Evolutionary conservation across 2,888 invertebrate genomes (phyloP).

Genomic region (Drosophila merina): DNA sequence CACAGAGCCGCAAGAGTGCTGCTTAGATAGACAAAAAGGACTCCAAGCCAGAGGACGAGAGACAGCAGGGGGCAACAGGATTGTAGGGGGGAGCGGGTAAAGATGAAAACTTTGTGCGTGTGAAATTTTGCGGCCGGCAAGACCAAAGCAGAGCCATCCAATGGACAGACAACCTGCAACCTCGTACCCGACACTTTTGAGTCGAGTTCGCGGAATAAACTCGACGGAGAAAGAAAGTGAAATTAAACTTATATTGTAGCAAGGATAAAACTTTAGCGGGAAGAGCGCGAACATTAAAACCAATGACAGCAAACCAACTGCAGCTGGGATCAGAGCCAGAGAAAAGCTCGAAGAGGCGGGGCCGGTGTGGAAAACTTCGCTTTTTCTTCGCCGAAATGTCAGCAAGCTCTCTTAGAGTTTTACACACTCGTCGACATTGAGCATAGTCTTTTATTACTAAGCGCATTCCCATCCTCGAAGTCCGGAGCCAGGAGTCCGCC

Average conservation of each 20-base stretch:
- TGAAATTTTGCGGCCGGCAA: slow-evolving; percentile 68
- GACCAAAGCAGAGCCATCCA: slow-evolving; percentile 57
- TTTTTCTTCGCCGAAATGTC: slow-evolving; percentile 60
- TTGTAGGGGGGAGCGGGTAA: not conserved
- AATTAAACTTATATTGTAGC: slow-evolving; percentile 79
- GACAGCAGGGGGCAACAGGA: not conserved
- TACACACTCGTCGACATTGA: slow-evolving; percentile 75
- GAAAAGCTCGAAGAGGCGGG: slow-evolving; percentile 41
- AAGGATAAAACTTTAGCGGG: slow-evolving; percentile 65
- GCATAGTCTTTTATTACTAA: slow-evolving; percentile 72
- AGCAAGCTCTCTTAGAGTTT: slow-evolving; percentile 64
- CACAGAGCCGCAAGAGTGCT: slow-evolving; percentile 48
- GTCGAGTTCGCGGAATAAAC: slow-evolving; percentile 50
- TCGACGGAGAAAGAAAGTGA: slow-evolving; percentile 46
- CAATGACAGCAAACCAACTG: slow-evolving; percentile 61
- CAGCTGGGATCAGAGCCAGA: slow-evolving; percentile 40
- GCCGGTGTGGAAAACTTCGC: slow-evolving; percentile 31
- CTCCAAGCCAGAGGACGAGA: not conserved
- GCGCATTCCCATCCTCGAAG: slow-evolving; percentile 36
- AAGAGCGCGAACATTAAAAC: slow-evolving; percentile 65
- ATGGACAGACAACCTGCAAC: slow-evolving; percentile 35
- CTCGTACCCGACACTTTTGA: slow-evolving; percentile 52
- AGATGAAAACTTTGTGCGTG: slow-evolving; percentile 71
- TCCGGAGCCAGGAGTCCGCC: slow-evolving; percentile 15
- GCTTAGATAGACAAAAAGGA: slow-evolving; percentile 36